These are phyloP conservation scores for Hymenopus coronatus DNA, from an alignment of 2,888 invertebrate species.

Conservation along the genomic window DNA sequence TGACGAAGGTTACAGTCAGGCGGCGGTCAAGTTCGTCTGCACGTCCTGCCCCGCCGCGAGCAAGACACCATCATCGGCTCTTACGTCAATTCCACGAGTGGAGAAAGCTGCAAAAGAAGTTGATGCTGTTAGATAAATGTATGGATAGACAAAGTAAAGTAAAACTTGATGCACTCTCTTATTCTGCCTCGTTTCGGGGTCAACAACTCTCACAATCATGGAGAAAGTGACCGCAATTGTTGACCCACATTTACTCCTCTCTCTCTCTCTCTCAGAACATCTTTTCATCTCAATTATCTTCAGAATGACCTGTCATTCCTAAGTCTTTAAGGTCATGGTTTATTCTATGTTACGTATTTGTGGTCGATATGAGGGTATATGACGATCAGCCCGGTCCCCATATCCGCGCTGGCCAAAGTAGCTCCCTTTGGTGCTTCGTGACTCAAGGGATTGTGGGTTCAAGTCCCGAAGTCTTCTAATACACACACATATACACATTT, in stretches of 20 bases:
- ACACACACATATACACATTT: no score
- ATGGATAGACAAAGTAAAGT: background rate
- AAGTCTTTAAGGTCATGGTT: background rate
- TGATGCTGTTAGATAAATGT: background rate
- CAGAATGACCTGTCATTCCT: background rate
- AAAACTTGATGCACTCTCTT: background rate
- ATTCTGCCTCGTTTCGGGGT: slow-evolving; percentile 11
- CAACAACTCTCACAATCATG: slow-evolving; percentile 19
- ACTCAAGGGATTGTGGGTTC: no score
- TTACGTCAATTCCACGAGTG: background rate
- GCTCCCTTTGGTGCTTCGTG: no score
- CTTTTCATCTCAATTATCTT: background rate
- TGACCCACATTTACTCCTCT: slow-evolving; percentile 15
- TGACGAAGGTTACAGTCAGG: background rate
- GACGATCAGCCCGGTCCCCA: no score
- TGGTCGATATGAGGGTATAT: background rate
- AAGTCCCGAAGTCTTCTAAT: no score
- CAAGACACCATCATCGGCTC: background rate
- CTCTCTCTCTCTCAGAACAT: slow-evolving; percentile 1
- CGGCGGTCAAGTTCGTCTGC: background rate
- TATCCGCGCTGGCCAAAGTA: no score
- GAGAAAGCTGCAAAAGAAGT: background rate
- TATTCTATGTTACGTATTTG: background rate
- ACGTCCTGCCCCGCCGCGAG: background rate
- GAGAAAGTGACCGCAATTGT: slow-evolving; percentile 27